Base-by-base conservation (phyloP, 1,140 invertebrate genomes). In the Pectinophora gossypiella region DNA sequence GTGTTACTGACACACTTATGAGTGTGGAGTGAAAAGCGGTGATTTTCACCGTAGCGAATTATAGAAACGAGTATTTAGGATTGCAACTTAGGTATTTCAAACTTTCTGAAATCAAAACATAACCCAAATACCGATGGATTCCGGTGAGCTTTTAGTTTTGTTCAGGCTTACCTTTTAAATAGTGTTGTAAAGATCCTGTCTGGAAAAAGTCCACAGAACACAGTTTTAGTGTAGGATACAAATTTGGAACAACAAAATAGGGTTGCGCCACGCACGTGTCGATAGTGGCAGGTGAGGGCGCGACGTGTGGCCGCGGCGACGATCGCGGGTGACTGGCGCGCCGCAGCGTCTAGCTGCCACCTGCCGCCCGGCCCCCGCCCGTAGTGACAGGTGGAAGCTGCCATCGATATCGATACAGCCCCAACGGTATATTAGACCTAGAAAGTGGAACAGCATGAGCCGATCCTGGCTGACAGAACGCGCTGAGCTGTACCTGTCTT, bases 181-280 rank as follows among this genome's bases (percentile, higher is more conserved):
- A 9, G 27, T 5, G 2, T 3, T 12, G 6, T n/a, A 54, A 53
- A 51, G 61, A 76, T 74, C 66, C 72, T 67, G 52, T 48, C 50
- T 48, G 45, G 48, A 46, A 45, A 70, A 66, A 69, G 68, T 72
- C 38, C 64, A 68, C 77, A 76, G 57, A 74, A 68, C 76, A 79
- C 76, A 72, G 51, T 74, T 71, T 58, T 9, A n/a, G 36, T 9
- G 32, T 42, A 3, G 32, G 23, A 12, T 45, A 45, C 19, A 45
- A 64, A 80, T 69, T 67, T 79, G 62, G 69, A 85, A 82, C 78
- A 72, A 72, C 64, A 61, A 59, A 66, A 70, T 80, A 76, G 76
- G 77, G 82, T 73, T 81, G 74, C 78, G 76, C 74, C 79, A 79
- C 69, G 72, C 78, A 80, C 74, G 80, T 82, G 80, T 75, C 70